These are phyloP conservation scores for Galerucella pusilla DNA, from an alignment of 2,888 invertebrate genomes.

Conservation along the genomic window DNA sequence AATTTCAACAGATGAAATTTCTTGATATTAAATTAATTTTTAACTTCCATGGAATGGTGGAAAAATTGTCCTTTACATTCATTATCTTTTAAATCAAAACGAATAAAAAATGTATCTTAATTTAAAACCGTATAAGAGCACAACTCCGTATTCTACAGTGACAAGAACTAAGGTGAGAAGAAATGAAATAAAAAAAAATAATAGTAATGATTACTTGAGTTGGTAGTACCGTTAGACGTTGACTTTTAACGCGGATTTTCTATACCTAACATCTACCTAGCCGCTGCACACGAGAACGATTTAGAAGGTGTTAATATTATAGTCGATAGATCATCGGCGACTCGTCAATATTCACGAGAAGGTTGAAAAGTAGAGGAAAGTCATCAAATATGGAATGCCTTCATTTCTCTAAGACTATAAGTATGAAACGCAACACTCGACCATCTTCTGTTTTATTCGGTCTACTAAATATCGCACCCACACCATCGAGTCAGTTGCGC, in stretches of 20 bases:
- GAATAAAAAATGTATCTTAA: not conserved
- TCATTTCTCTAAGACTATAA: no score
- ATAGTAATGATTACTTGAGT: slow-evolving; percentile 30
- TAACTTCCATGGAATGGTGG: no score
- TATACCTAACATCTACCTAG: slow-evolving; percentile 4
- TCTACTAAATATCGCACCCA: no score
- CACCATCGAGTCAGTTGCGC: no score
- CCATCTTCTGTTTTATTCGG: no score
- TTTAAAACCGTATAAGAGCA: not conserved
- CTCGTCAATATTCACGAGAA: not conserved
- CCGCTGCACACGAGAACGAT: slow-evolving; percentile 4
- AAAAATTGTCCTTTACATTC: not conserved
- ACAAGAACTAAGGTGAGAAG: not conserved
- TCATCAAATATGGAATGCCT: no score
- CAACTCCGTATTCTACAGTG: not conserved
- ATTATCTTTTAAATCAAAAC: not conserved
- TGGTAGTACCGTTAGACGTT: not conserved
- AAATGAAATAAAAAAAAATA: slow-evolving; percentile 9
- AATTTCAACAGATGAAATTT: not conserved
- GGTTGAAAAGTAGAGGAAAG: no score
- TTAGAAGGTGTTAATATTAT: slow-evolving; percentile 16
- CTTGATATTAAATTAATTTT: no score
- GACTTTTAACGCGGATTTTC: slow-evolving; percentile 8
- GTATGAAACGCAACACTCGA: no score
- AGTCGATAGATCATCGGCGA: not conserved